Evolutionary conservation across 2,888 invertebrate species (phyloP), one percentile per base, ranked within the genome.

Genomic region (Magallana nippona): DNA sequence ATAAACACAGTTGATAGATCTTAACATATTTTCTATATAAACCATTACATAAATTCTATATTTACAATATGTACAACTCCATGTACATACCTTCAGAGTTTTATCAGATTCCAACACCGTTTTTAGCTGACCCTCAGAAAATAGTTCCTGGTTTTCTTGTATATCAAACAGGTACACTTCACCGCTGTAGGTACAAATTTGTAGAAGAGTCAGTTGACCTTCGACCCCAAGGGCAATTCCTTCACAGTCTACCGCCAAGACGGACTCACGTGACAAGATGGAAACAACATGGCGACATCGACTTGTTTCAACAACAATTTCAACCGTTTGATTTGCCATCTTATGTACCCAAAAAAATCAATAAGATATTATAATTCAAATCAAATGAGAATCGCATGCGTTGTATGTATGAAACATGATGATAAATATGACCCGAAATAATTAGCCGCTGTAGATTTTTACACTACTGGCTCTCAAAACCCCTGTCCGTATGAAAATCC

Each of bases 181-280:
- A 17, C 83, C 82, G 32, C 79, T 32, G 5, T 79, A 3, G 1
- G 84, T 86, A 17, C 86, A 85, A 1, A 87, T 81, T 78, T 87
- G 87, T 10, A 87, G 58, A 10, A 87, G 56, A 44, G 87, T 87
- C 17, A 87, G 57, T 19, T 85, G 87, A 27, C 87, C 87, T n/a
- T 84, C 85, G 55, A 80, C 85, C 10, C 87, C 84, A 10, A 87
- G 79, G 1, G 86, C 77, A 8, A 87, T 78, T 1, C 87, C 86
- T 77, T 87, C 85, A 32, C 81, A 71, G 63, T 84, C 87, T 10
- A 86, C 58, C 15, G 86, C 85, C 5, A 88, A n/a, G n/a, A 82
- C 80, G 10, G 19, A 55, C 27, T 55, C 71, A 11, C 62, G 32
- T 32, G 22, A 55, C 55, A 83, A 55, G 15, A 60, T 17, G 15